These are phyloP conservation scores for Danio jaintianensis DNA, from an alignment of 2,797 vertebrate species.

Conservation along the genomic window DNA sequence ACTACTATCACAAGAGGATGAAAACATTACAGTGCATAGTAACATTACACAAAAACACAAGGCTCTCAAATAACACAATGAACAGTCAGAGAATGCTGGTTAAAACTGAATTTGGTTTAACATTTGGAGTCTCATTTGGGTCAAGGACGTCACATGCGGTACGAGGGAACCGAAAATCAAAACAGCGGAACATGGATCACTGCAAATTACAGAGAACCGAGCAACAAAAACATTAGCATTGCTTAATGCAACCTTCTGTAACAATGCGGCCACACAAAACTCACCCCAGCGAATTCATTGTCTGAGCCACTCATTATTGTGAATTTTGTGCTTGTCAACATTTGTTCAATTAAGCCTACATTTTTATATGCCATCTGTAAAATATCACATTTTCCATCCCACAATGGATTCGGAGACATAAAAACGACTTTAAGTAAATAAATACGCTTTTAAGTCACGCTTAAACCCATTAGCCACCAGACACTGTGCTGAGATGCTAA, in stretches of 20 bases:
- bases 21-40: conserved; percentile 14
- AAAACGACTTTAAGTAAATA: conserved; percentile 1
- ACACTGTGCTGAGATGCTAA: not conserved
- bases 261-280: not conserved
- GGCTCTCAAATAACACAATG: not conserved
- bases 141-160: not conserved
- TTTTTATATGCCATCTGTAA: not conserved
- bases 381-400: not conserved
- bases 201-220: not conserved
- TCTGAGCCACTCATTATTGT: not conserved
- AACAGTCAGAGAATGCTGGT: not conserved
- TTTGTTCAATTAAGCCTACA: not conserved
- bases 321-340: not conserved
- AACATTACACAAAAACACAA: not conserved
- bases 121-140: not conserved
- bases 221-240: not conserved
- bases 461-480: not conserved
- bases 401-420: not conserved
- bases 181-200: not conserved
- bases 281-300: not conserved
- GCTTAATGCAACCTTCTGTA: not conserved
- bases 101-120: not conserved
- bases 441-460: not conserved
- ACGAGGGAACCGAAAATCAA: not conserved
- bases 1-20: conserved; percentile 5